Evolutionary conservation across 2,888 invertebrate species (phyloP), one percentile per base, ranked within the genome.

Genomic region (Tanytarsus gracilentus): DNA sequence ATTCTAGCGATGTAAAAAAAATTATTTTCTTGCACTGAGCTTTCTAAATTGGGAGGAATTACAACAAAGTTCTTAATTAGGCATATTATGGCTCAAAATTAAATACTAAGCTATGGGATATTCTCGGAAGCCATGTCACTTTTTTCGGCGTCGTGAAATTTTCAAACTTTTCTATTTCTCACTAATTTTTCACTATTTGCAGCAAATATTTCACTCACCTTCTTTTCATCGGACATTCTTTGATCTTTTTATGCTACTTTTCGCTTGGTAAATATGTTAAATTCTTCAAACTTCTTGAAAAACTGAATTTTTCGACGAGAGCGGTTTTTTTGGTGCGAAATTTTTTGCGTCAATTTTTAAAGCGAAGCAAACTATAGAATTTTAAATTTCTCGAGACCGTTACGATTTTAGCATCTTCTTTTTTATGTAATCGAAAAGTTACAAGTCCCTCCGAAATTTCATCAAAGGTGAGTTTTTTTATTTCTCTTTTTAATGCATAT

Each of bases 151-250:
- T n/a, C 58, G 40, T 33, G 11, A 14, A 55, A 58, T 29, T 21
- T 39, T 26, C 18, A 14, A 40, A 40, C 5, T 53, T 39, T 27
- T 11, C 11, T 14, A 16, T 30, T 40, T 40, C 23, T 25, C 53
- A 11, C 33, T 9, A 1, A 25, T 9, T 11, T 30, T 29, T 5
- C 30, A 33, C 49, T 36, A n/a, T 40, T 16, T 23, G 48, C 11
- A 48, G 26, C 29, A 52, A 49, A 73, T 70, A 69, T n/a, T n/a
- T 72, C 64, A 71, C 73, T 69, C 77, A 82, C 82, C 79, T 82
- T 82, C 71, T 82, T 82, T 66, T 82, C 82, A 74, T 82, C 82
- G 68, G 81, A 78, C 82, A 82, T 82, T 70, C 71, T 78, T 69
- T 67, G 66, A 67, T 18, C 16, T 7, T n/a, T 58, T 49, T 27